Evolutionary conservation across 2,113 vertebrate genomes (phyloP), one percentile per base, ranked within the genome.

Genomic region (Alligator sinensis): DNA sequence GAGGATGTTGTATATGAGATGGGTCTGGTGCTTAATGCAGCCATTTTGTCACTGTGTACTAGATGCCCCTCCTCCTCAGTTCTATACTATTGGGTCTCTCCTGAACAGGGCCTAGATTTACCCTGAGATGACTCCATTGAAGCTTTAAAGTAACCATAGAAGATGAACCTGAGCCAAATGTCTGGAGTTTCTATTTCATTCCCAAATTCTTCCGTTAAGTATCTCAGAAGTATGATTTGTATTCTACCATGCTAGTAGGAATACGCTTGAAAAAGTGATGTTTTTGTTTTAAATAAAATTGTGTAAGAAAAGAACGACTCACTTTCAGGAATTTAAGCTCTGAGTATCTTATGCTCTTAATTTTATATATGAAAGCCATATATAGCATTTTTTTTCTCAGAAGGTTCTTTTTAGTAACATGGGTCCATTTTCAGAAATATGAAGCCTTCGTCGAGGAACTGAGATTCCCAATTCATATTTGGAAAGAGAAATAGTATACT

Each of bases 401-500:
- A 38, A 27, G 27, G 27, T 11, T 77, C 10, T 66, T 34, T 76
- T 76, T 72, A 47, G 47, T 47, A 47, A 47, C 10, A 18, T 58
- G 1, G 2, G 38, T 17, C 60, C 12, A 0, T 15, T 74, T 81
- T 55, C 13, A 58, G 57, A 55, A 66, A 85, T 89, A 27, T 91
- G 94, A 86, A 75, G 4, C 12, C 75, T 91, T 93, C 4, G 38
- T 21, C 61, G 83, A 90, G n/a, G 66, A 91, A 91, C 25, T 54
- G 22, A 76, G 14, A 77, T 87, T 66, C 87, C 95, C 88, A 91
- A 95, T 94, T 88, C 82, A 88, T 89, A 90, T 86, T 63, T 91
- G 77, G 76, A 60, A 17, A 58, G 72, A 78, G n/a, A 58, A 95
- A 62, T 55, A 68, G 58, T 15, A 62, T 74, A 60, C 11, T 82